Percentiles rank a stretch among this genome's conserved stretches.
phyloP scores from a whole-genome alignment of 2,113 vertebrate genomes.

The Loxodonta africana region DNA sequence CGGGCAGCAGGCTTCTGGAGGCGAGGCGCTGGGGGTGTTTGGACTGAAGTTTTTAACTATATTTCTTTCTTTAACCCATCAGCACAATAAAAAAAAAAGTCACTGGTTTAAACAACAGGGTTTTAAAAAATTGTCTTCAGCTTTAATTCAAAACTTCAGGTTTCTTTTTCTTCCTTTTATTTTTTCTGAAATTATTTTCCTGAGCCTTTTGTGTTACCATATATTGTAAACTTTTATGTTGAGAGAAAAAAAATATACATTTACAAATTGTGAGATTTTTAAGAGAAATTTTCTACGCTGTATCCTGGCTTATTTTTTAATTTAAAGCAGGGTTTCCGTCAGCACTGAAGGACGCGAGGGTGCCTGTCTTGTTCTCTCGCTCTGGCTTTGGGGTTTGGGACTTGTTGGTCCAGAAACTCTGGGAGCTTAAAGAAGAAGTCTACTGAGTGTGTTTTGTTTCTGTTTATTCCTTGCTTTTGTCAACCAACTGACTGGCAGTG shows the following conservation, averaged over 20 bases:
- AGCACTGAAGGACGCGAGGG: conserved; percentile 83
- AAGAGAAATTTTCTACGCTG: conserved; percentile 99
- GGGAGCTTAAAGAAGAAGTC: conserved; percentile 86
- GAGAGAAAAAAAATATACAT: conserved; percentile 97
- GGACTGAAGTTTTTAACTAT: conserved; percentile 96
- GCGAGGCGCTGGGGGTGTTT: conserved; percentile 95
- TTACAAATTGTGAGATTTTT: conserved; percentile 99
- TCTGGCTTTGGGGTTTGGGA: conserved; percentile 75
- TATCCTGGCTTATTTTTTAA: conserved; percentile 99
- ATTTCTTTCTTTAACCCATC: conserved; percentile 97
- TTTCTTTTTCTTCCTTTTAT: conserved; percentile 92
- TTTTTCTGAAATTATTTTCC: conserved; percentile 94
- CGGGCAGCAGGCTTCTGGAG: conserved; percentile 85
- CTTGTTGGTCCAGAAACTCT: conserved; percentile 85
- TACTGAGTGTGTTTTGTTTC: conserved; percentile 88
- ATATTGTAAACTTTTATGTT: conserved; percentile 98
- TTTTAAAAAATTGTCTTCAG: conserved; percentile 96
- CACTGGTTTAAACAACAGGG: conserved; percentile 97
- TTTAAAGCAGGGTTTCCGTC: conserved; percentile 94
- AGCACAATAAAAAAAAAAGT: conserved; percentile 97
- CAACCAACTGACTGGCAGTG: conserved; percentile 72
- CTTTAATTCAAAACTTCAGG: conserved; percentile 97
- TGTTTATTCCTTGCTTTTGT: conserved; percentile 86
- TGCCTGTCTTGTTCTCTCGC: conserved; percentile 65
- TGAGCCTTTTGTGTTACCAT: conserved; percentile 96